Conservation (phyloP, 1,140 invertebrate species). For the Melipona quadrifasciata region DNA sequence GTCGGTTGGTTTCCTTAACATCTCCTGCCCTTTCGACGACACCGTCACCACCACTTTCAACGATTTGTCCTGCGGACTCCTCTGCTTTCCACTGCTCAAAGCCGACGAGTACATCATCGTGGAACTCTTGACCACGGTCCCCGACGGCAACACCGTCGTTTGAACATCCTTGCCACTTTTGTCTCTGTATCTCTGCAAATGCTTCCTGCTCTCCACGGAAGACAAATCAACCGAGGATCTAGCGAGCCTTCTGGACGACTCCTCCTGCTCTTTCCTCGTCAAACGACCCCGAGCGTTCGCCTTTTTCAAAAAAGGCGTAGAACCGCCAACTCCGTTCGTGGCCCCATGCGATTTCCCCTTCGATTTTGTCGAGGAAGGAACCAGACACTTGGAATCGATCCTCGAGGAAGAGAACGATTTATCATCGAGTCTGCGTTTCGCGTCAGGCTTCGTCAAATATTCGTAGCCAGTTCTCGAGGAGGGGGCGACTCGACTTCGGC, state of each 20-base stretch:
- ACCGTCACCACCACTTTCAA: constrained; percentile 79
- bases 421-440: neutral
- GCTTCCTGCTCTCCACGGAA: constrained; percentile 84
- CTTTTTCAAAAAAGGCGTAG: neutral
- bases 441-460: neutral
- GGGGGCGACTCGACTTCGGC: constrained; percentile 1
- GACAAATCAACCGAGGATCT: constrained; percentile 82
- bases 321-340: neutral
- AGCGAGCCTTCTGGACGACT: constrained; percentile 73
- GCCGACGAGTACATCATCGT: constrained; percentile 75
- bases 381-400: neutral
- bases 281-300: constrained; percentile 56
- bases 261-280: constrained; percentile 71
- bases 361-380: neutral
- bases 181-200: constrained; percentile 78
- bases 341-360: neutral
- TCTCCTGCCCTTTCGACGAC: constrained; percentile 80
- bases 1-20: constrained; percentile 68
- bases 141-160: constrained; percentile 61
- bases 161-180: constrained; percentile 57
- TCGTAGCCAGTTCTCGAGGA: neutral
- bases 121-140: constrained; percentile 77
- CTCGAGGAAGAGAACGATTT: constrained; percentile 12
- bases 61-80: constrained; percentile 77
- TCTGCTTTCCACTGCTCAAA: constrained; percentile 64